Evolutionary conservation across 2,888 invertebrate genomes (phyloP), one percentile per base, ranked within the genome.

Genomic region (Glaucopsyche alexis): DNA sequence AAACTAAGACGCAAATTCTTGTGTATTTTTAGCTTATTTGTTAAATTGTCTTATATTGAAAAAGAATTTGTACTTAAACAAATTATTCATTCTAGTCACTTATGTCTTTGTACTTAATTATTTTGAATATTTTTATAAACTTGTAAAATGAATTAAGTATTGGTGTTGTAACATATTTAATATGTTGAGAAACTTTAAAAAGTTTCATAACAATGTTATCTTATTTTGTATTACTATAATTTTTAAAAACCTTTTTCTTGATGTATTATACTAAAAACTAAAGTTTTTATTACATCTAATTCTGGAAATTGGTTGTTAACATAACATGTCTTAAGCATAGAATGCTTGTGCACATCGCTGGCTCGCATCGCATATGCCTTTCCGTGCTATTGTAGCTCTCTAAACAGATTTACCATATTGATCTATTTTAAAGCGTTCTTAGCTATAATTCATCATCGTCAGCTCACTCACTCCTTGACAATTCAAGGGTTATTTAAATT

Each of bases 1-100:
- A 82, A 84, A 85, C 80, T 89, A 81, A 85, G 86, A 84, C 89
- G 88, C 85, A 90, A 81, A 87, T 77, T 74, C 77, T 47, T 60
- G 29, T 60, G 14, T 38, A 38, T 60, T 60, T 38, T 38, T 60
- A 38, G 13, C 13, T 29, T 29, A 60, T 60, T 60, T 60, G 60
- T 38, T 11, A 29, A 60, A 60, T 13, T 29, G 13, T 14, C 7
- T 7, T 60, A 6, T 2, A 29, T 60, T 38, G 2, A 38, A 38
- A 16, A 38, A 13, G 29, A 38, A 47, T 13, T 60, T 29, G 29
- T 13, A n/a, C n/a, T n/a, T n/a, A 11, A 60, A 47, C 47, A 60
- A 60, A 29, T 16, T 29, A 13, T 60, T 1, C 5, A 52, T 55
- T 55, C 19, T 55, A 16, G 55, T 55, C 19, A 19, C 9, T 16